Conservation (phyloP, 2,113 vertebrate species). For the Eptesicus fuscus region DNA sequence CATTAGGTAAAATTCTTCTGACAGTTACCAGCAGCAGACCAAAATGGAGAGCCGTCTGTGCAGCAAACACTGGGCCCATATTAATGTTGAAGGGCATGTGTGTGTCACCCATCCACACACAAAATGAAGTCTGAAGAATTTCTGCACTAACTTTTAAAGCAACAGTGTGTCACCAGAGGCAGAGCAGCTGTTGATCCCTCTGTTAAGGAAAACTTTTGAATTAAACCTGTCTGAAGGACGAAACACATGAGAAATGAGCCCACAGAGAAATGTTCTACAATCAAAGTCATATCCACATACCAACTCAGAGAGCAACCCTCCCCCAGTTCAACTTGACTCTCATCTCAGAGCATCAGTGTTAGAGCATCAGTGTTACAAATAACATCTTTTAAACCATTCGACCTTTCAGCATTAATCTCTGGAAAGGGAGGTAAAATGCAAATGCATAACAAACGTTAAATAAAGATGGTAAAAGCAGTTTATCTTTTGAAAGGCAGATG, state of each 20-base stretch:
- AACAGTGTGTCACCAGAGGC: constrained; percentile 69
- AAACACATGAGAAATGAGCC: constrained; percentile 16
- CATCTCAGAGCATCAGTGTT: constrained; percentile 38
- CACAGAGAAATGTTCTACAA: neutral
- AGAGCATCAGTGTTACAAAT: constrained; percentile 26
- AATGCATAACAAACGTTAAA: constrained; percentile 70
- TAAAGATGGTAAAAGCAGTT: constrained; percentile 73
- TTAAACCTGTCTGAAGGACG: constrained; percentile 12
- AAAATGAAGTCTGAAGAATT: constrained; percentile 39
- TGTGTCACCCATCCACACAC: constrained; percentile 14
- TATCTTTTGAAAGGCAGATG: constrained; percentile 67
- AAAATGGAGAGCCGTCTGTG: neutral
- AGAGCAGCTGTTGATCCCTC: constrained; percentile 40
- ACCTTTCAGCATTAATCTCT: constrained; percentile 33
- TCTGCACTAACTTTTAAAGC: constrained; percentile 64
- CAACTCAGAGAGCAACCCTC: neutral
- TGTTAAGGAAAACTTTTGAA: constrained; percentile 42
- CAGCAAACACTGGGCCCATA: neutral
- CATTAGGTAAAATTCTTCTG: constrained; percentile 3
- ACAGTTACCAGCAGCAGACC: constrained; percentile 33
- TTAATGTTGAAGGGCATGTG: neutral
- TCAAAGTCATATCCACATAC: constrained; percentile 10
- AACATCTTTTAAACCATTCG: constrained; percentile 38
- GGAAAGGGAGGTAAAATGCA: constrained; percentile 60
- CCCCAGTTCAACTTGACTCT: neutral